phyloP scores from a whole-genome alignment of 2,888 invertebrate genomes.

The Apamea crenata region DNA sequence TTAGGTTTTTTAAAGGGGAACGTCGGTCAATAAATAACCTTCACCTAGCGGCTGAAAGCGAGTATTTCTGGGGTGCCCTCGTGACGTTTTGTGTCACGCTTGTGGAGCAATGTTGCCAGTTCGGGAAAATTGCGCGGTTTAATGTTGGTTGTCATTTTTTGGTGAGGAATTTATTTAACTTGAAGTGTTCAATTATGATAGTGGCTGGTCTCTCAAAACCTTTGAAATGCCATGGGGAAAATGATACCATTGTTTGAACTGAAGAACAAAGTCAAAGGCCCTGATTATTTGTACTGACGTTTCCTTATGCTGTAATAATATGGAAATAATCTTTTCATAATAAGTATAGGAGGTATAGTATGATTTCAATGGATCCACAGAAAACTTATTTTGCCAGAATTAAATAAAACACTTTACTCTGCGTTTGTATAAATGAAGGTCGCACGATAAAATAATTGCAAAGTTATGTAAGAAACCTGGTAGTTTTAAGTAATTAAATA shows the following conservation, averaged over 20 bases:
- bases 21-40: constrained; percentile 77
- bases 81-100: constrained; percentile 87
- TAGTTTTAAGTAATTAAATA: background rate
- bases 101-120: constrained; percentile 78
- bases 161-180: background rate
- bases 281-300: background rate
- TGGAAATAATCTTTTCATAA: background rate
- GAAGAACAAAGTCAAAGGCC: background rate
- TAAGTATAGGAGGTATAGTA: no score
- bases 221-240: background rate
- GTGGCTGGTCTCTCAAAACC: background rate
- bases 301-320: background rate
- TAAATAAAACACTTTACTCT: background rate
- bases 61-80: constrained; percentile 87
- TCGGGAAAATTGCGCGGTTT: constrained; percentile 40
- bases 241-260: background rate
- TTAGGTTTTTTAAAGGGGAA: constrained; percentile 47
- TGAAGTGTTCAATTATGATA: background rate
- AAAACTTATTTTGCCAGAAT: background rate
- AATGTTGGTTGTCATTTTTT: constrained; percentile 1
- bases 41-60: constrained; percentile 88
- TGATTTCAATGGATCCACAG: background rate
- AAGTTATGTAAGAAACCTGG: background rate
- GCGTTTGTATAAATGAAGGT: background rate
- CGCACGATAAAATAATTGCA: background rate